Evolutionary conservation across 2,113 vertebrate species (phyloP).

Genomic region (Chaetorhynchus papuensis): DNA sequence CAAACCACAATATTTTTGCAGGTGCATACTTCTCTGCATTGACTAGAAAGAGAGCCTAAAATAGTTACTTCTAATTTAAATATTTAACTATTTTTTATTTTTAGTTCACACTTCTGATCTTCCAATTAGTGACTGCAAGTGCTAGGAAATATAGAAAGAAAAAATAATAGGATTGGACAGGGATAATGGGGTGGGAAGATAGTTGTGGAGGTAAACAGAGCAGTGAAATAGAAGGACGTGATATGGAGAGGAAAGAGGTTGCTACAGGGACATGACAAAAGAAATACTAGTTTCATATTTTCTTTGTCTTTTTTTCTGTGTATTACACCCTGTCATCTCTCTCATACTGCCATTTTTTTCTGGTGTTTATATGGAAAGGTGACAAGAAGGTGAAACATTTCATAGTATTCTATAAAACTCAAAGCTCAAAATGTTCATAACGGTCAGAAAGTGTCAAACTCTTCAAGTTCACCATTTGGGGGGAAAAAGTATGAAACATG

Average conservation of each 20-base stretch:
- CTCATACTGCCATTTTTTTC: not conserved
- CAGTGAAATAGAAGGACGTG: not conserved
- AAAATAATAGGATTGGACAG: not conserved
- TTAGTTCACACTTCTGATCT: not conserved
- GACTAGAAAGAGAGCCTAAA: not conserved
- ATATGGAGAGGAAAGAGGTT: not conserved
- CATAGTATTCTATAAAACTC: not conserved
- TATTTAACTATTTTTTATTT: not conserved
- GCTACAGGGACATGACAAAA: not conserved
- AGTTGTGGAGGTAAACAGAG: not conserved
- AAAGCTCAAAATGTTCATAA: not conserved
- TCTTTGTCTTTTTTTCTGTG: not conserved
- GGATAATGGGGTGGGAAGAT: not conserved
- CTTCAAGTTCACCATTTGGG: not conserved
- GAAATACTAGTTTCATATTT: not conserved
- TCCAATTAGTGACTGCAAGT: not conserved
- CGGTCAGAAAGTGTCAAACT: not conserved
- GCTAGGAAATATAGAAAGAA: not conserved
- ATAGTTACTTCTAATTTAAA: not conserved
- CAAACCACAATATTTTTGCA: not conserved
- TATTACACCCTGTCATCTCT: not conserved
- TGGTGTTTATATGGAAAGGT: not conserved
- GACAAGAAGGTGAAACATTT: constrained; percentile 10
- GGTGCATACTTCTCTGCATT: not conserved
- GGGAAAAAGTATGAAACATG: not conserved